phyloP scores from a whole-genome alignment of 2,888 invertebrate species.

The Drosophila suboccidentalis region DNA sequence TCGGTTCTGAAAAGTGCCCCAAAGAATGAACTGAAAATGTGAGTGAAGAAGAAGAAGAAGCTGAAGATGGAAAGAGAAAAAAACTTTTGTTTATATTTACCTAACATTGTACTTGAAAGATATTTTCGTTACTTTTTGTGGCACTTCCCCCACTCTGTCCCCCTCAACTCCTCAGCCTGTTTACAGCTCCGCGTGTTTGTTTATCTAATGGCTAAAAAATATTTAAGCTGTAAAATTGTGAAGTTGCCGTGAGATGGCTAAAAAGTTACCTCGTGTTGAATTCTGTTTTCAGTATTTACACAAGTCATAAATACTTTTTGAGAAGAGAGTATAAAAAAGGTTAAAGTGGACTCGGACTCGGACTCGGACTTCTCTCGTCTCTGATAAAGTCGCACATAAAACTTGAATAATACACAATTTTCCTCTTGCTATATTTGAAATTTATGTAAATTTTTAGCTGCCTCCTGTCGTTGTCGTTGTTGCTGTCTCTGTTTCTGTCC shows the following conservation, averaged over 20 bases:
- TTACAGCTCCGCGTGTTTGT: constrained; percentile 63
- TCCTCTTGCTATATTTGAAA: constrained; percentile 72
- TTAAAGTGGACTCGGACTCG: constrained; percentile 26
- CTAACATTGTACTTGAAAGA: constrained; percentile 84
- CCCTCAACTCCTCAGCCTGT: constrained; percentile 4
- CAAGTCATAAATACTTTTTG: constrained; percentile 74
- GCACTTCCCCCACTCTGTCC: constrained; percentile 17
- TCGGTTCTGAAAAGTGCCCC: constrained; percentile 20
- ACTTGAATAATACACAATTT: constrained; percentile 51
- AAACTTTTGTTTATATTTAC: constrained; percentile 82
- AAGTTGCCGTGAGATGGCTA: constrained; percentile 67
- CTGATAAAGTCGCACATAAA: constrained; percentile 56
- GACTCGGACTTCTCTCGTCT: constrained; percentile 23
- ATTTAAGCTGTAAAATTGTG: constrained; percentile 77
- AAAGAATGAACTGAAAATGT: constrained; percentile 21
- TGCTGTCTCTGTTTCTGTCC: background rate
- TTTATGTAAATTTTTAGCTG: constrained; percentile 68
- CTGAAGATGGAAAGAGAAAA: constrained; percentile 5
- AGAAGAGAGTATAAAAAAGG: constrained; percentile 51
- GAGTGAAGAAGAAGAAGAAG: background rate
- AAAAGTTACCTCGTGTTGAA: constrained; percentile 51
- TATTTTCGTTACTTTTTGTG: constrained; percentile 67
- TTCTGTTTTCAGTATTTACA: constrained; percentile 54
- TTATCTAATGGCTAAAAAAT: constrained; percentile 80
- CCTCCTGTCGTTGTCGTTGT: constrained; percentile 10